Percentiles rank a stretch among this genome's conserved stretches.
phyloP scores from a whole-genome alignment of 2,113 vertebrate species.

The Pagrus major region DNA sequence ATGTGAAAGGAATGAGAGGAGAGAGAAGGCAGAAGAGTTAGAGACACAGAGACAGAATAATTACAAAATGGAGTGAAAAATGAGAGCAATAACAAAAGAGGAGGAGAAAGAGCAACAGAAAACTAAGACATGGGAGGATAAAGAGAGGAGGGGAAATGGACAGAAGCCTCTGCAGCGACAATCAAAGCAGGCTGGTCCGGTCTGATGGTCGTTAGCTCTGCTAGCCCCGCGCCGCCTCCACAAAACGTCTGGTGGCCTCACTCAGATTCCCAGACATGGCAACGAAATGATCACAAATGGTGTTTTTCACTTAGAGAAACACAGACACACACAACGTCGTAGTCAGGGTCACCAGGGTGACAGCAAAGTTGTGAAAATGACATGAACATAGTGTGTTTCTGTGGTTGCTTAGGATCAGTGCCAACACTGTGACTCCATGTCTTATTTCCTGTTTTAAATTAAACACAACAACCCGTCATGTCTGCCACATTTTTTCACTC shows the following conservation, averaged over 20 bases:
- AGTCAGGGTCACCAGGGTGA: not conserved
- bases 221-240: conserved; percentile 8
- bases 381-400: not conserved
- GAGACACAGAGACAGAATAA: not conserved
- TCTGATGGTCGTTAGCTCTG: conserved; percentile 20
- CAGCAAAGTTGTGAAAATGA: not conserved
- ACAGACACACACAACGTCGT: not conserved
- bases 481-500: no score
- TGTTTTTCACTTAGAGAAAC: conserved; percentile 3
- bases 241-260: conserved; percentile 7
- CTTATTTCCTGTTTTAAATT: not conserved
- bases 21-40: not conserved
- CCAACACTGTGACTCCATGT: not conserved
- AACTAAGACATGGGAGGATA: not conserved
- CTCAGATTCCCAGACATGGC: not conserved
- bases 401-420: not conserved
- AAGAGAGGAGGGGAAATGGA: not conserved
- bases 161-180: not conserved
- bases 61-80: not conserved
- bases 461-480: not conserved
- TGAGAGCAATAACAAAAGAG: not conserved
- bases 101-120: not conserved
- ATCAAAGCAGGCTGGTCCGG: conserved; percentile 31
- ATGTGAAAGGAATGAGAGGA: not conserved
- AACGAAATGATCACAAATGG: conserved; percentile 29